Evolutionary conservation across 2,113 vertebrate species (phyloP), one percentile per base, ranked within the genome.

Genomic region (Gulo gulo): DNA sequence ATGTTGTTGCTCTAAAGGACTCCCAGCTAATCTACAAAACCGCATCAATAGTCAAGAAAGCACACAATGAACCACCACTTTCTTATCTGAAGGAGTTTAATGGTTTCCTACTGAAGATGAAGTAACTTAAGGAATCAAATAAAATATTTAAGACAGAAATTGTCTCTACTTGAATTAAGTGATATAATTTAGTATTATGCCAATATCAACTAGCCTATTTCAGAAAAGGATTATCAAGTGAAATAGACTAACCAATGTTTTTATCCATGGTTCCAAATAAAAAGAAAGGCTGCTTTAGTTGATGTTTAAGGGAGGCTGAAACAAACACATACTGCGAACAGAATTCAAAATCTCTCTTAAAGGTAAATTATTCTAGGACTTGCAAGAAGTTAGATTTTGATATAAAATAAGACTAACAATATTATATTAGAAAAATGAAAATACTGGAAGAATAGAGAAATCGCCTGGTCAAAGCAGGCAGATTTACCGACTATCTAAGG

Each of bases 331-430:
- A 95, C n/a, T 21, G 80, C 18, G 16, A 97, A 88, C 0, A 90
- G 39, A 65, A 92, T 67, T 94, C 57, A 88, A 88, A 11, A 59
- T 91, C 90, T 95, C 83, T 96, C 74, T 91, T 78, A 92, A 47
- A 65, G 57, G 39, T 83, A 59, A 91, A 79, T 90, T 94, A 95
- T 67, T 69, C 73, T 78, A 89, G 13, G 21, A 81, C 7, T 69
- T 14, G 29, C 0, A 96, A 31, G 42, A 57, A 80, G 88, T 34
- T 29, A 79, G n/a, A 90, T 7, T 91, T 93, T 93, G 55, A 92
- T n/a, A 71, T 26, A 73, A 87, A 63, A 15, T 74, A 90, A 89
- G 34, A 88, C 29, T 47, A 86, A 86, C 18, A 55, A 79, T 42
- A 2, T 76, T 9, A 0, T 84, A 71, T 42, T 36, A 94, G 65